Percentiles rank a stretch among this genome's conserved stretches.
Conservation (phyloP, 2,113 vertebrate genomes). For the Lagopus leucura region DNA sequence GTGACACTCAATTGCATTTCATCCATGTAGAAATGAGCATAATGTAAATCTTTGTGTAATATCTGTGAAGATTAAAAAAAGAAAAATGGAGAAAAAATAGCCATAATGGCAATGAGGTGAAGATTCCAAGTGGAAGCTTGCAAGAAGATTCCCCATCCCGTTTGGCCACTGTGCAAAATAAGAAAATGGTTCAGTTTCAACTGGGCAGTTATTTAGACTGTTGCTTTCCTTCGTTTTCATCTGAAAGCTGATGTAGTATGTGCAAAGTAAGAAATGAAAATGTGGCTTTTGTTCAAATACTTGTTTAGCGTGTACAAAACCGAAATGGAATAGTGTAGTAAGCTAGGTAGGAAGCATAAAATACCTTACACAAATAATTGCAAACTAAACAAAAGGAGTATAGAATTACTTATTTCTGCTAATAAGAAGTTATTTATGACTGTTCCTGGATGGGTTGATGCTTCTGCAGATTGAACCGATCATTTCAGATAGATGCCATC, state of each 20-base stretch:
- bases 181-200: not conserved
- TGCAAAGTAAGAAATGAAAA: not conserved
- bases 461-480: not conserved
- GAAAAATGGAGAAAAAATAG: not conserved
- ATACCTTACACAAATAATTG: not conserved
- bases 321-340: not conserved
- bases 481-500: not conserved
- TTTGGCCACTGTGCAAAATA: not conserved
- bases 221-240: not conserved
- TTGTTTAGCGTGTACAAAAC: not conserved
- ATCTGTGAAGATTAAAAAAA: not conserved
- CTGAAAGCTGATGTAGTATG: not conserved
- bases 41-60: not conserved
- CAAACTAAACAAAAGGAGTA: fast-evolving
- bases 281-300: not conserved
- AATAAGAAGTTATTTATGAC: not conserved
- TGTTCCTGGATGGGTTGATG: not conserved
- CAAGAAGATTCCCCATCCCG: not conserved
- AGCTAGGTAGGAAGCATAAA: not conserved
- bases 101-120: not conserved
- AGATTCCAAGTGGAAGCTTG: not conserved
- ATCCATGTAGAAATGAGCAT: not conserved
- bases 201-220: not conserved
- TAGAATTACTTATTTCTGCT: not conserved
- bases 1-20: not conserved